Base-by-base conservation (phyloP, 2,888 invertebrate genomes). In the Salpingus planirostris region DNA sequence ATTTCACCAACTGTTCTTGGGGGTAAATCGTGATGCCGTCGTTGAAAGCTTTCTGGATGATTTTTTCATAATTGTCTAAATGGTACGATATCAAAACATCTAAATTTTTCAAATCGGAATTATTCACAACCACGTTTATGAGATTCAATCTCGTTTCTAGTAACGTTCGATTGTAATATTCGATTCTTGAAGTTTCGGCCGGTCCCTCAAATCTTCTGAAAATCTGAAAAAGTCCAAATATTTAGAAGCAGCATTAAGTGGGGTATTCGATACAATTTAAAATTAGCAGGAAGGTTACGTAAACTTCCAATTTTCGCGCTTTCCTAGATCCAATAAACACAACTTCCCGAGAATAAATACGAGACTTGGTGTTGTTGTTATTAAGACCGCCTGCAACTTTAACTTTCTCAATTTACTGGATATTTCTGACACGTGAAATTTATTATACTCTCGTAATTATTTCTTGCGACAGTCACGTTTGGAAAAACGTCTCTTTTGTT, bases 171-270 rank as follows among this genome's bases (percentile, higher is more conserved):
- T 68, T 65, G 28, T 71, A 62, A 15, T 55, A 45, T 12, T 56
- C 55, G 45, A 84, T 70, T 45, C 80, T 77, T 6, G 72, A 71
- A 50, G 80, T 61, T 66, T 87, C 87, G 1, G 80, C 80, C 2
- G 86, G 85, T 50, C 80, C 74, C 62, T 88, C 88, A 38, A 88
- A 68, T 27, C 78, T 75, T 24, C 80, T 75, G 55, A 88, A 88
- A 34, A 88, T 77, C 88, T 86, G 57, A 14, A 58, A n/a, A n/a
- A n/a, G n/a, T n/a, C n/a, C n/a, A n/a, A n/a, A n/a, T n/a, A n/a
- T n/a, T n/a, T n/a, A n/a, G n/a, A n/a, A n/a, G n/a, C n/a, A n/a
- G n/a, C n/a, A n/a, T n/a, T n/a, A 30, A 36, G 28, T 27, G 24
- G 31, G 31, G 28, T 21, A 24, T 21, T 21, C 26, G 29, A 24